These are phyloP conservation scores for Busseola fusca DNA, from an alignment of 2,888 invertebrate genomes.

Conservation along the genomic window DNA sequence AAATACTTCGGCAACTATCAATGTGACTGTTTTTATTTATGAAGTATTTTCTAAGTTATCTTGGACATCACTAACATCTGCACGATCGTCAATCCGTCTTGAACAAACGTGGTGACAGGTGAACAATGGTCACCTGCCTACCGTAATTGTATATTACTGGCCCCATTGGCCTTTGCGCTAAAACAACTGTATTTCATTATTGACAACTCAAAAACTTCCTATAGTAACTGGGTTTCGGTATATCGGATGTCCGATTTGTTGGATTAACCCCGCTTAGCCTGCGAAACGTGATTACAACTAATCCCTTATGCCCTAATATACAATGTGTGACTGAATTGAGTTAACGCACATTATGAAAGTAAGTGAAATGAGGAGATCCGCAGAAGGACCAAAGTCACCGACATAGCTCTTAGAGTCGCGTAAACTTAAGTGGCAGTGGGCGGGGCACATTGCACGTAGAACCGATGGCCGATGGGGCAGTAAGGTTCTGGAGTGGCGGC, in stretches of 20 bases:
- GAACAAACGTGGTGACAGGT: neutral
- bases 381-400: too few relatives aligned
- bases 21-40: neutral
- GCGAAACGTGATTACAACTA: neutral
- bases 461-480: too few relatives aligned
- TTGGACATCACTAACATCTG: neutral
- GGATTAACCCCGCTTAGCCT: slow-evolving; percentile 8
- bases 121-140: neutral
- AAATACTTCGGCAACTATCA: neutral
- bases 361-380: too few relatives aligned
- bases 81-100: neutral
- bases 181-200: neutral
- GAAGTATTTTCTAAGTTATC: neutral
- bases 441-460: too few relatives aligned
- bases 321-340: too few relatives aligned
- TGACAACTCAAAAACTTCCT: neutral
- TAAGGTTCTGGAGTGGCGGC: too few relatives aligned
- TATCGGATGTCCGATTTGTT: slow-evolving; percentile 21
- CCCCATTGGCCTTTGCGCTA: neutral
- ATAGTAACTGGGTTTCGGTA: slow-evolving; percentile 18
- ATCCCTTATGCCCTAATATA: neutral
- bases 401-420: too few relatives aligned
- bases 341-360: too few relatives aligned
- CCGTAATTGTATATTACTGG: neutral
- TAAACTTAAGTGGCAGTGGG: too few relatives aligned